Evolutionary conservation across 1,140 invertebrate species (phyloP).

Genomic region (Heliconius hermathena): DNA sequence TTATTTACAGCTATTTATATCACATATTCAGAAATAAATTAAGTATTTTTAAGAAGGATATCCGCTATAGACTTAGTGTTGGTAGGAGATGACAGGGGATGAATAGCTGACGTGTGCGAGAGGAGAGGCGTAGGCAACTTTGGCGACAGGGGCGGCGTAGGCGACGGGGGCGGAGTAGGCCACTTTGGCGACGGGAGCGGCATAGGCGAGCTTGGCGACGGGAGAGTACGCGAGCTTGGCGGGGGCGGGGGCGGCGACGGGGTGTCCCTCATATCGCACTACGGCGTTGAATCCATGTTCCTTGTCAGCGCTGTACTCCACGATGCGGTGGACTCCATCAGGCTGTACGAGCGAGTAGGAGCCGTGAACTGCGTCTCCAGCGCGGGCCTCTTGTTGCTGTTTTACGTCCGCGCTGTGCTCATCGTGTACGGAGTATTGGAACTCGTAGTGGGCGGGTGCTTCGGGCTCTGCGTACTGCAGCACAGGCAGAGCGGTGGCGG

Average conservation of each 20-base stretch:
- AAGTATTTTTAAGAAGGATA: slow-evolving; percentile 54
- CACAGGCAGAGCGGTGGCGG: slow-evolving; percentile 56
- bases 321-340: slow-evolving; percentile 82
- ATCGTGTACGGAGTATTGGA: slow-evolving; percentile 85
- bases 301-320: slow-evolving; percentile 82
- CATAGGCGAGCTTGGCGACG: slow-evolving; percentile 52
- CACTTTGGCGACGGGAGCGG: slow-evolving; percentile 36
- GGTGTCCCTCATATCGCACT: slow-evolving; percentile 65
- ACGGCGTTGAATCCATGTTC: slow-evolving; percentile 63
- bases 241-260: slow-evolving; percentile 46
- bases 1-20: slow-evolving; percentile 26
- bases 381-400: slow-evolving; percentile 67
- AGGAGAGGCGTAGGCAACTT: slow-evolving; percentile 49
- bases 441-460: slow-evolving; percentile 85
- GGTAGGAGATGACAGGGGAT: slow-evolving; percentile 62
- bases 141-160: slow-evolving; percentile 45
- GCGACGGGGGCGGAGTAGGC: slow-evolving; percentile 54
- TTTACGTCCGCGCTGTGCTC: slow-evolving; percentile 79
- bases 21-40: slow-evolving; percentile 25
- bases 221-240: slow-evolving; percentile 51
- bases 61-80: slow-evolving; percentile 49
- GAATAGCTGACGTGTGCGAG: slow-evolving; percentile 58
- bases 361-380: slow-evolving; percentile 83
- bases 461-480: slow-evolving; percentile 72
- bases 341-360: slow-evolving; percentile 85